Conservation (phyloP, 2,113 vertebrate genomes). For the Synodontis membranacea region DNA sequence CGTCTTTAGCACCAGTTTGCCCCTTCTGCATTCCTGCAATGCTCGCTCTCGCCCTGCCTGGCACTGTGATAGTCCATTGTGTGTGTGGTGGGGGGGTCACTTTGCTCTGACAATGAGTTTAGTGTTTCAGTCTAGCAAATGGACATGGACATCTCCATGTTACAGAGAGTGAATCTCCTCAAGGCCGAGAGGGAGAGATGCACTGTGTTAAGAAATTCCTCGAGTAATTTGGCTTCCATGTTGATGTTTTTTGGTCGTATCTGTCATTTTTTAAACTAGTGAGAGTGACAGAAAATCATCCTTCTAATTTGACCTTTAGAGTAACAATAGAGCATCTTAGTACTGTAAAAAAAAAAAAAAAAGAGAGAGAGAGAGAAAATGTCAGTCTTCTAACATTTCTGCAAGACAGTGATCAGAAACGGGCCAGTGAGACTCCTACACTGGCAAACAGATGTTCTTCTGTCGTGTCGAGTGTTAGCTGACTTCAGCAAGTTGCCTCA, state of each 20-base stretch:
- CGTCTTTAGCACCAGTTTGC: conserved; percentile 14
- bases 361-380: too few species aligned
- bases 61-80: conserved; percentile 55
- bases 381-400: background rate
- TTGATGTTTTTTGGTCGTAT: background rate
- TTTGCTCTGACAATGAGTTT: conserved; percentile 62
- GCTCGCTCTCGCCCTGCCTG: conserved; percentile 64
- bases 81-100: conserved; percentile 32
- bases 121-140: conserved; percentile 58
- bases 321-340: background rate
- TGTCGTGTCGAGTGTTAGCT: background rate
- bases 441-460: conserved; percentile 2
- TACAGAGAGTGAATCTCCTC: background rate
- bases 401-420: too few species aligned
- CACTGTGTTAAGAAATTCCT: background rate
- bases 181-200: background rate
- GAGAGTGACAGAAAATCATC: too few species aligned
- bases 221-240: background rate
- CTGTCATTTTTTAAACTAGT: background rate
- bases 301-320: background rate
- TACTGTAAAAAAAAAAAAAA: background rate
- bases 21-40: conserved; percentile 65
- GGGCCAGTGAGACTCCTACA: background rate
- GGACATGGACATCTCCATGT: conserved; percentile 52
- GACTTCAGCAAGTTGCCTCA: background rate